Conservation (phyloP, 2,113 vertebrate genomes). For the Paracanthobrama guichenoti region DNA sequence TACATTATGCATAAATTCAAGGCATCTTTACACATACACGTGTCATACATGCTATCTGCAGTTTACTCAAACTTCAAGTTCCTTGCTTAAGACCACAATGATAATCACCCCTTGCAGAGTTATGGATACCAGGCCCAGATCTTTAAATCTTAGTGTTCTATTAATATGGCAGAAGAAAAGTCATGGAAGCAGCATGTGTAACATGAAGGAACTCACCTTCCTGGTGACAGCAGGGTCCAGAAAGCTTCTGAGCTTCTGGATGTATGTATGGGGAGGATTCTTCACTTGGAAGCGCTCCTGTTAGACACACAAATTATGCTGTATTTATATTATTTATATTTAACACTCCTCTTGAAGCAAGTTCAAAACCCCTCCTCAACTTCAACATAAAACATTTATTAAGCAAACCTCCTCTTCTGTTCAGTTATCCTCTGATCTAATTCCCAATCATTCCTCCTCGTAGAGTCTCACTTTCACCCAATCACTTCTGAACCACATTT, state of each 20-base stretch:
- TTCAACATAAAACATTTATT: constrained; percentile 13
- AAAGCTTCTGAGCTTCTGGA: constrained; percentile 91
- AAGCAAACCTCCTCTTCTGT: constrained; percentile 17
- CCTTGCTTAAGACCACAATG: not conserved
- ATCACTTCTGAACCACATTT: constrained; percentile 19
- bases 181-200: not conserved
- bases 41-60: not conserved
- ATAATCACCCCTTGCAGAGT: not conserved
- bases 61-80: not conserved
- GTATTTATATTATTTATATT: not conserved
- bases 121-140: not conserved
- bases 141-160: not conserved
- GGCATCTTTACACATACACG: not conserved
- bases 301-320: constrained; percentile 38
- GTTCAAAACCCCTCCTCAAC: constrained; percentile 9
- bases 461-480: not conserved
- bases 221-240: constrained; percentile 89
- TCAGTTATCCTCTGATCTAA: constrained; percentile 34
- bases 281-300: constrained; percentile 96
- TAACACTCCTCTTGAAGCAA: constrained; percentile 15
- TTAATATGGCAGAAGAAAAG: not conserved
- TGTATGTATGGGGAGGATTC: constrained; percentile 93
- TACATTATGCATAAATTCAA: not conserved
- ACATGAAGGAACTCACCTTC: constrained; percentile 77
- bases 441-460: constrained; percentile 21